Conservation (phyloP, 2,797 vertebrate genomes). For the Typhlichthys subterraneus region DNA sequence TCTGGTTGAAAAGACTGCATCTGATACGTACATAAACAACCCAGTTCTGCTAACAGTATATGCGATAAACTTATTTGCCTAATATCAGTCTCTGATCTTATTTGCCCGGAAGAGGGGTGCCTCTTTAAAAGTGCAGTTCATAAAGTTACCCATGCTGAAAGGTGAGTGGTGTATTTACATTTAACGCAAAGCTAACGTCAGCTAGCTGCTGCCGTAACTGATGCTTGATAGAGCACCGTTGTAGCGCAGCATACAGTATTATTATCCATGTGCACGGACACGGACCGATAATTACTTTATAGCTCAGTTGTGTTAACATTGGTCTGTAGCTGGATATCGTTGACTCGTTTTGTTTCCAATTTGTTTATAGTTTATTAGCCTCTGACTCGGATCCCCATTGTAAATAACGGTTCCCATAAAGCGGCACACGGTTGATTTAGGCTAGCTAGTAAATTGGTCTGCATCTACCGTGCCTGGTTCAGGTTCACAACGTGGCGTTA, state of each 20-base stretch:
- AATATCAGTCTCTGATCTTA: too few relatives aligned
- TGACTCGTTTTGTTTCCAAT: not conserved
- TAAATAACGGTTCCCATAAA: slow-evolving; percentile 18
- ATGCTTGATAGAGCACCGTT: not conserved
- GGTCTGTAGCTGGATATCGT: not conserved
- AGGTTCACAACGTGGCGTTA: not conserved
- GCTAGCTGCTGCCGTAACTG: slow-evolving; percentile 17
- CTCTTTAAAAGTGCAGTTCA: slow-evolving; percentile 18
- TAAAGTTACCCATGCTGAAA: slow-evolving; percentile 18
- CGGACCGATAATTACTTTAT: not conserved
- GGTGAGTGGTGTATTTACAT: slow-evolving; percentile 40
- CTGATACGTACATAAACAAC: slow-evolving; percentile 58
- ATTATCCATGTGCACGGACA: not conserved
- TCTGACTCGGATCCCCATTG: slow-evolving; percentile 5
- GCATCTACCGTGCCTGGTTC: not conserved
- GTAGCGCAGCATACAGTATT: not conserved
- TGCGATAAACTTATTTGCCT: too few relatives aligned
- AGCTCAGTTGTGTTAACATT: not conserved
- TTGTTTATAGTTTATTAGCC: slow-evolving; percentile 46
- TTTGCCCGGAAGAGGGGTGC: not conserved
- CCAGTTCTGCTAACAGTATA: slow-evolving; percentile 1
- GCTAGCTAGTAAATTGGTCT: not conserved
- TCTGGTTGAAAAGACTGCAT: slow-evolving; percentile 2
- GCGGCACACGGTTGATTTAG: slow-evolving; percentile 1
- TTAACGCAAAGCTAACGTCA: slow-evolving; percentile 48